Base-by-base conservation (phyloP, 1,140 invertebrate genomes). In the Radopholus similis region DNA sequence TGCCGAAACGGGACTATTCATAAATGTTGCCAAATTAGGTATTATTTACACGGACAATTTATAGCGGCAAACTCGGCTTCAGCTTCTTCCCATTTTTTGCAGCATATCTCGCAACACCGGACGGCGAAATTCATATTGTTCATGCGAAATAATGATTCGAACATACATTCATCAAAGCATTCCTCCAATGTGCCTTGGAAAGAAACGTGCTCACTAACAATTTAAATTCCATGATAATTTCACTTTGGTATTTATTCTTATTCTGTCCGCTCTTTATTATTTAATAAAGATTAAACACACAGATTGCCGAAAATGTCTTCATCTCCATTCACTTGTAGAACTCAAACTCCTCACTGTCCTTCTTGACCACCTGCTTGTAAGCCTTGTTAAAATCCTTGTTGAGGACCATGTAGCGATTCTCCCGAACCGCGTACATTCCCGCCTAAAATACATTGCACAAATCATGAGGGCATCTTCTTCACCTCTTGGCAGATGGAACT, bases 361-460 rank as follows among this genome's bases (percentile, higher is more conserved):
- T 99, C 86, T 98, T 97, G 73, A 96, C 96, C 82, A 97, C 97
- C 83, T 97, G 97, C 83, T 98, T 99, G 85, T 99, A 99, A 30
- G 90, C 91, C 81, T 98, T 98, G 83, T 98, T 95, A 82, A 99
- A 98, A 85, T 99, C 96, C 85, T 99, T 99, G 2, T 92, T 90
- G 35, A 98, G 85, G 6, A 99, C 94, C 74, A 98, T 95, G 83
- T 97, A 97, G 55, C 95, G 89, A 86, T 99, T 99, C 84, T 99
- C 95, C 66, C 96, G 87, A 0, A 98, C 95, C 5, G 96, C 96
- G 84, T 98, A 95, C 89, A 90, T 90, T 54, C 89, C 89, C 84
- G 89, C 89, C 87, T 68, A 18, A 30, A 68, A 47, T 35, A 1
- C 11, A 44, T 66, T 64, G 88, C 76, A 69, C 30, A 18, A 83